Base-by-base conservation (phyloP, 2,113 vertebrate species). In the Riparia riparia region DNA sequence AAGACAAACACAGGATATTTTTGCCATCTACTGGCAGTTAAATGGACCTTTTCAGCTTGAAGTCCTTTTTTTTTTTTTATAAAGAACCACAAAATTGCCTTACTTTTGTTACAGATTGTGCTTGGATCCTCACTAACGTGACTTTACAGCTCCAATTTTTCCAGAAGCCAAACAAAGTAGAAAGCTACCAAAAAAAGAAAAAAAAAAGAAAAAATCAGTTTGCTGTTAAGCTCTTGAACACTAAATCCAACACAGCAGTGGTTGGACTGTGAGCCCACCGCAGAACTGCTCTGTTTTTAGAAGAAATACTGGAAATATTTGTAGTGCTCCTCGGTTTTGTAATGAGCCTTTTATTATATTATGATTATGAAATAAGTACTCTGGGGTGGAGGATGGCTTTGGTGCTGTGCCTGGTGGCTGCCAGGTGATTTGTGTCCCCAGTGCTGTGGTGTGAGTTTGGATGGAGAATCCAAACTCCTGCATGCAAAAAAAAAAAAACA, bases 21-120 rank as follows among this genome's bases (percentile, higher is more conserved):
- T 96, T 96, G 95, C 95, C 95, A 94, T 81, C 96, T 95, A 49
- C 95, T 97, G 93, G 95, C 85, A 86, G 85, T 78, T 86, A 64
- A 92, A 61, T 71, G 76, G 95, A 97, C 76, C 7, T 88, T 92
- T 96, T 86, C 93, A 94, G 41, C 77, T 80, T 49, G 28, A 91
- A 86, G 24, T 92, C 90, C 80, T 57, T 56, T 63, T 88, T 91
- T 91, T 37, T 37, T 89, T 63, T 25, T 72, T 70, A 45, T 72
- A 73, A 41, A 56, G 29, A 69, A n/a, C 21, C 78, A 94, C 87
- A 93, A 68, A 92, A 93, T 86, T 96, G 95, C 96, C 96, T 96
- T 97, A 96, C 90, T 96, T 95, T 96, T 96, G 90, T 96, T 96
- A 88, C 92, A 94, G 93, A 28, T 96, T 80, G 68, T 3, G 6